Evolutionary conservation across 2,113 vertebrate genomes (phyloP).

Genomic region (Pica pica): DNA sequence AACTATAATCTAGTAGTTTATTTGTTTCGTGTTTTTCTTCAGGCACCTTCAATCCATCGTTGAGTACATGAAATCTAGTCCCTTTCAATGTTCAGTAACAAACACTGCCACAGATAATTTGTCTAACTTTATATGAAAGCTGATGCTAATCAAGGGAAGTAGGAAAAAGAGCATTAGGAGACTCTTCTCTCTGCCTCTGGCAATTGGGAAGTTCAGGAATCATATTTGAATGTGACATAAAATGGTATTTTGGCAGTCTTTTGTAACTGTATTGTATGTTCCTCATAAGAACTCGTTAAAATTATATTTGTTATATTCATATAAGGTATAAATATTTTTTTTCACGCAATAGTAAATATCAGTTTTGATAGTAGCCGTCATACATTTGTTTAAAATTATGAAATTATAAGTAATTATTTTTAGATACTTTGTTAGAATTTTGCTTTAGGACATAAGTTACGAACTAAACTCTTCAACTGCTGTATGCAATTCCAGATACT

Average conservation of each 20-base stretch:
- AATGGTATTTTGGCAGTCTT: not conserved
- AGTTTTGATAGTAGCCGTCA: not conserved
- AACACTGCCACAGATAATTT: slow-evolving; percentile 20
- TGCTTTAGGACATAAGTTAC: not conserved
- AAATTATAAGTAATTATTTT: not conserved
- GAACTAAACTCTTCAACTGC: not conserved
- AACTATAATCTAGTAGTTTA: slow-evolving; percentile 4
- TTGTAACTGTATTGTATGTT: not conserved
- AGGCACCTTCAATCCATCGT: not conserved
- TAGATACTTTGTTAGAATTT: not conserved
- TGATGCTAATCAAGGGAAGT: not conserved
- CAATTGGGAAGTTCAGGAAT: not conserved
- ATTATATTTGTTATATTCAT: not conserved
- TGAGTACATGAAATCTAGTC: slow-evolving; percentile 37
- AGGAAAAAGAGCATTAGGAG: not conserved
- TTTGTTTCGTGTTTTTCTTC: slow-evolving; percentile 8
- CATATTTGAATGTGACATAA: not conserved
- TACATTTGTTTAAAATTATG: not conserved
- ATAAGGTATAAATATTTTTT: not conserved
- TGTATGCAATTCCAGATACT: not conserved
- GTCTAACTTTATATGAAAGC: not conserved
- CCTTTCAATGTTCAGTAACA: slow-evolving; percentile 11
- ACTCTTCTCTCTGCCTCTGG: not conserved
- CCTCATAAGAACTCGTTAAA: not conserved
- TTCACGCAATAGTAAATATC: not conserved